Base-by-base conservation (phyloP, 2,797 vertebrate species). In the Ceyx erithaca region DNA sequence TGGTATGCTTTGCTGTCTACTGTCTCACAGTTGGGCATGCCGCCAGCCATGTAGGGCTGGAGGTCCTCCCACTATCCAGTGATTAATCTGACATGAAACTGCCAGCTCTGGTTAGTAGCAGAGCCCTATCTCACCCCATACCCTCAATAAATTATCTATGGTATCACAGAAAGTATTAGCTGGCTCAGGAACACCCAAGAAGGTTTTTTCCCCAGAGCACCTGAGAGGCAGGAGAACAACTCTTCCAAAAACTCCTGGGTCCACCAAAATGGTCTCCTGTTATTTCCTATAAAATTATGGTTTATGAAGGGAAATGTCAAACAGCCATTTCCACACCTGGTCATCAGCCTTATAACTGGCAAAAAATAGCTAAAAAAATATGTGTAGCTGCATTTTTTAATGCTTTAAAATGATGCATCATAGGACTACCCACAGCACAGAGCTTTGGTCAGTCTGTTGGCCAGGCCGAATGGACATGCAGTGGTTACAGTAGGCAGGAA, bases 141-240 rank as follows among this genome's bases (percentile, higher is more conserved):
- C 9, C 23, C 18, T 40, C 0, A 0, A 40, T 12, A 72, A 81
- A 62, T 35, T 43, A 52, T 11, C 10, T 37, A 17, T 0, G 2
- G 10, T 37, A 84, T 26, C 33, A 59, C 22, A 69, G 18, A 21
- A 83, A n/a, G 14, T 14, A 66, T 16, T 22, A 46, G 4, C 26
- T 58, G 22, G 25, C 35, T 58, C 40, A 67, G n/a, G 20, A 86
- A 89, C 21, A 84, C 8, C 8, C 12, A 80, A 23, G 8, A 0
- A 0, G 4, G 14, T 48, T 68, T 63, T n/a, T 57, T 40, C 37
- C n/a, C 21, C 20, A 31, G 1, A 20, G 37, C 1, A 3, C 16
- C 19, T 9, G 4, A 78, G 20, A 58, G 13, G 7, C 25, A 64
- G 41, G 51, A 62, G 31, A 8, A 5, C 21, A 76, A 63, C 8